phyloP scores from a whole-genome alignment of 2,797 vertebrate genomes.

The Anomalospiza imberbis region DNA sequence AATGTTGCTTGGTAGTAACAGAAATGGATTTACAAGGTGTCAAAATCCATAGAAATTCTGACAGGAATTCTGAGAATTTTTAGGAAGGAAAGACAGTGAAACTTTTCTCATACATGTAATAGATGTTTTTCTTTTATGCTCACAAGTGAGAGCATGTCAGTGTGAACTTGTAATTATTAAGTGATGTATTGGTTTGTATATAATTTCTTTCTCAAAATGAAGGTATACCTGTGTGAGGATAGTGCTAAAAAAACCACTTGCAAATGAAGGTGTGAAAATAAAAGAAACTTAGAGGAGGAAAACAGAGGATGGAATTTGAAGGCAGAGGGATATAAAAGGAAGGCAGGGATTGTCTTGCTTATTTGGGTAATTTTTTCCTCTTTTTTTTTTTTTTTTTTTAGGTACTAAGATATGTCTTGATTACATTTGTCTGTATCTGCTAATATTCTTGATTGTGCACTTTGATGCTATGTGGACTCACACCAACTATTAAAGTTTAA shows the following conservation, averaged over 20 bases:
- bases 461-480: not conserved
- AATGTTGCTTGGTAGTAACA: not conserved
- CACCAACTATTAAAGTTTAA: conserved; percentile 1
- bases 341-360: not conserved
- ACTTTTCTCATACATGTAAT: not conserved
- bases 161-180: not conserved
- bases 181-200: not conserved
- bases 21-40: not conserved
- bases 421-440: not conserved
- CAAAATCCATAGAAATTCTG: not conserved
- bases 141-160: not conserved
- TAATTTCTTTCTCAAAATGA: not conserved
- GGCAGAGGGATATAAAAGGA: not conserved
- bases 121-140: not conserved
- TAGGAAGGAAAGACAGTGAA: not conserved
- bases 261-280: not conserved
- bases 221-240: not conserved
- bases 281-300: not conserved
- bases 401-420: not conserved
- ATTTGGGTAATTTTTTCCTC: not conserved
- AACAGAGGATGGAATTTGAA: not conserved
- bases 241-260: not conserved
- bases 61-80: not conserved
- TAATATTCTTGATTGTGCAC: not conserved
- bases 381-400: not conserved